phyloP scores from a whole-genome alignment of 2,888 invertebrate species.

The Neoascia interrupta region DNA sequence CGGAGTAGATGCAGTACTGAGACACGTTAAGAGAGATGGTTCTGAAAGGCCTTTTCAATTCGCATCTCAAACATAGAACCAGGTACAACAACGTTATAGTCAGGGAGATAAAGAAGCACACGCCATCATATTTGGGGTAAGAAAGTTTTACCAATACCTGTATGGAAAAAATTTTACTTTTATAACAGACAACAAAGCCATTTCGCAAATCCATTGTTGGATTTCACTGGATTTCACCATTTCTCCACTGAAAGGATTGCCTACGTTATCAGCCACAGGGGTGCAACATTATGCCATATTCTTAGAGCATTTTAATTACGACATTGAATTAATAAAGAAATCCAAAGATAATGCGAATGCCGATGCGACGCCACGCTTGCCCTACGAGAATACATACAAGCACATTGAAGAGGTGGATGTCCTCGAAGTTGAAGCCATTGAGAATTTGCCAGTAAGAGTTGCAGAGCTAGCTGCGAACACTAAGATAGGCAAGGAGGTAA shows the following conservation, averaged over 20 bases:
- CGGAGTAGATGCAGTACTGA: conserved; percentile 10
- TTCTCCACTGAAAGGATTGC: conserved; percentile 53
- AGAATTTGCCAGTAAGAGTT: conserved; percentile 5
- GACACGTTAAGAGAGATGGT: conserved; percentile 32
- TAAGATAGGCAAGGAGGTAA: neutral
- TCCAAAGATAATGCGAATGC: conserved; percentile 63
- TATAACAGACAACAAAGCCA: conserved; percentile 71
- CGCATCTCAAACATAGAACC: conserved; percentile 24
- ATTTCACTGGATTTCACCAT: no score
- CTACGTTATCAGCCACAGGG: conserved; percentile 53
- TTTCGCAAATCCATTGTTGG: conserved; percentile 66
- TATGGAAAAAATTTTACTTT: conserved; percentile 76
- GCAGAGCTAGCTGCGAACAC: conserved; percentile 3
- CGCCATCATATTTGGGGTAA: conserved; percentile 75
- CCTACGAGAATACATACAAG: neutral
- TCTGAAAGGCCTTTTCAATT: conserved; percentile 22
- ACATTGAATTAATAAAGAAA: conserved; percentile 48
- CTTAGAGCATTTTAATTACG: conserved; percentile 44
- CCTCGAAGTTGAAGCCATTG: neutral
- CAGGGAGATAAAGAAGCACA: conserved; percentile 54
- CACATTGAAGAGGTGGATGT: neutral
- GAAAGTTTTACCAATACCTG: conserved; percentile 77
- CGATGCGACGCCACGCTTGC: conserved; percentile 66
- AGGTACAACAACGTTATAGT: conserved; percentile 50
- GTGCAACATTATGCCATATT: conserved; percentile 65